Evolutionary conservation across 2,797 vertebrate species (phyloP).

Genomic region (Brachyalestes nurse): DNA sequence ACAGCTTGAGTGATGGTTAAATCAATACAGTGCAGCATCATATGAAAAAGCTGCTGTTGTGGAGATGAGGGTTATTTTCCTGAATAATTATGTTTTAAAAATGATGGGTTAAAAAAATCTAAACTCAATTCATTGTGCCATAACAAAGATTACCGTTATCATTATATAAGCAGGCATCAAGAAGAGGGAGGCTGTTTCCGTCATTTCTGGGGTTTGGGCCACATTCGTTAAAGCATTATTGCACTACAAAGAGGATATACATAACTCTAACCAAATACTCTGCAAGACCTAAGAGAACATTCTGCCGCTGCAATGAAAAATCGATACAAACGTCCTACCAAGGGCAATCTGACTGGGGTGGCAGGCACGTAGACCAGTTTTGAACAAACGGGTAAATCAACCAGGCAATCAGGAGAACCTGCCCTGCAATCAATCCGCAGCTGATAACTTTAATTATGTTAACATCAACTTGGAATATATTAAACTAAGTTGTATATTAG

Average conservation of each 20-base stretch:
- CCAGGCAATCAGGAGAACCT: not conserved
- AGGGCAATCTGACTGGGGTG: not conserved
- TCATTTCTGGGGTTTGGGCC: not conserved
- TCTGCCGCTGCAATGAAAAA: conserved; percentile 16
- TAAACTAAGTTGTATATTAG: conserved; percentile 33
- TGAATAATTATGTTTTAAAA: not conserved
- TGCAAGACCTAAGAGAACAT: conserved; percentile 36
- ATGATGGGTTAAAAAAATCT: not conserved
- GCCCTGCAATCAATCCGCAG: conserved; percentile 13
- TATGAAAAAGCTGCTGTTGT: not conserved
- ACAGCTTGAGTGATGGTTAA: not conserved
- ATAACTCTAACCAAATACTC: conserved; percentile 30
- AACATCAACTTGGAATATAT: conserved; percentile 28
- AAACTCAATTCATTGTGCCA: not conserved
- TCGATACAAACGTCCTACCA: conserved; percentile 9
- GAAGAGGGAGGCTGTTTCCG: not conserved
- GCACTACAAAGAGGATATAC: conserved; percentile 36
- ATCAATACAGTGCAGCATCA: not conserved
- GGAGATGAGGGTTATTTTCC: no score
- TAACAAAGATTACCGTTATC: not conserved
- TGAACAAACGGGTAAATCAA: conserved; percentile 4
- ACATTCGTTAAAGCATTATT: conserved; percentile 28
- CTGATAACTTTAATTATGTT: conserved; percentile 27
- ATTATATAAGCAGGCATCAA: not conserved
- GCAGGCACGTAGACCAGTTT: not conserved